A percentile compares a stretch with the other conserved stretches of the same genome.
phyloP scores from a whole-genome alignment of 2,888 invertebrate genomes.

The Noctua janthina region DNA sequence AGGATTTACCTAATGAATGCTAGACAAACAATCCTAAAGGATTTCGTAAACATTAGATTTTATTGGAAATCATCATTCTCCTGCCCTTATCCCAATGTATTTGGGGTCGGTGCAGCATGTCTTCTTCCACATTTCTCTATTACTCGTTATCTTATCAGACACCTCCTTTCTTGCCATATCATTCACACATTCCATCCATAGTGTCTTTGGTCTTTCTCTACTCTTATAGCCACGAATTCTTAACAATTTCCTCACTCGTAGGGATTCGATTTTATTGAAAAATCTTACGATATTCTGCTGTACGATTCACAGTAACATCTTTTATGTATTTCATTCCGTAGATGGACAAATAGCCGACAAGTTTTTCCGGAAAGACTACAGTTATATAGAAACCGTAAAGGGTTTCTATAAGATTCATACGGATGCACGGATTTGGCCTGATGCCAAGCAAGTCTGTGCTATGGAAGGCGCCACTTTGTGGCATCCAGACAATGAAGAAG shows the following conservation, averaged over 20 bases:
- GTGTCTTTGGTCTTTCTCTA: too few species aligned
- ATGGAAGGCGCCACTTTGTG: constrained; percentile 25
- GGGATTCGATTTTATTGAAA: background rate
- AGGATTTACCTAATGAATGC: too few species aligned
- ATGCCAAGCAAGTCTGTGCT: constrained; percentile 12
- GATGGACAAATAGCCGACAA: background rate
- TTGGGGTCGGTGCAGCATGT: too few species aligned
- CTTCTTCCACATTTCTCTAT: too few species aligned
- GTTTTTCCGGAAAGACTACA: constrained; percentile 18
- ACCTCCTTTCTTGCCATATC: too few species aligned
- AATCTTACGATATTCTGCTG: background rate
- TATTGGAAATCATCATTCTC: too few species aligned
- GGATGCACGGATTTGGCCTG: background rate
- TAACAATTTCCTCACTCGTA: background rate
- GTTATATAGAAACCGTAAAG: background rate
- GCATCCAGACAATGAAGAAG: background rate
- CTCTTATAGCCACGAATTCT: too few species aligned
- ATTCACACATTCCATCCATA: too few species aligned
- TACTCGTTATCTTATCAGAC: too few species aligned
- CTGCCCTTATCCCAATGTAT: too few species aligned
- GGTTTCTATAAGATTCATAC: constrained; percentile 12
- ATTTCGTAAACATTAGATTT: too few species aligned
- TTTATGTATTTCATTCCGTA: background rate
- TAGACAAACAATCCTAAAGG: too few species aligned
- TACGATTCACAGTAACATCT: background rate